Evolutionary conservation across 2,113 vertebrate genomes (phyloP).

Genomic region (Oryzias melastigma): DNA sequence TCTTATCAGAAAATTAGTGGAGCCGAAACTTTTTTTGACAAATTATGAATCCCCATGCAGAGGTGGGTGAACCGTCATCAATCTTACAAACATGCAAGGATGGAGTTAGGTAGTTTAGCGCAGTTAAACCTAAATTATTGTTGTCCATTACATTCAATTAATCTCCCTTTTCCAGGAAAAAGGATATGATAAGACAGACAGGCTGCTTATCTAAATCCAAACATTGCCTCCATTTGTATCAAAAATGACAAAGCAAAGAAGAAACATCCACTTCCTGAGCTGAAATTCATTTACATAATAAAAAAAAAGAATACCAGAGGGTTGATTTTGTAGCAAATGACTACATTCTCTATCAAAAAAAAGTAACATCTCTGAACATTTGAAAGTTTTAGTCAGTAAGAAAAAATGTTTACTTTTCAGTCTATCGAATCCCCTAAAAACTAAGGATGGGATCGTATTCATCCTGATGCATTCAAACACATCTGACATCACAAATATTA

Average conservation of each 20-base stretch:
- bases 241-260: constrained; percentile 23
- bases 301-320: neutral
- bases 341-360: constrained; percentile 18
- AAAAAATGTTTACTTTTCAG: too few species aligned
- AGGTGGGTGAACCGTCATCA: constrained; percentile 52
- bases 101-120: constrained; percentile 35
- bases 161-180: constrained; percentile 57
- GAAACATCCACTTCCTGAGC: constrained; percentile 17
- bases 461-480: too few species aligned
- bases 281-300: constrained; percentile 24
- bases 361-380: too few species aligned
- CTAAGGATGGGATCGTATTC: too few species aligned
- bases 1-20: constrained; percentile 45
- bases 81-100: constrained; percentile 53
- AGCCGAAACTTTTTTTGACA: constrained; percentile 50
- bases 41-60: constrained; percentile 50
- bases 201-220: constrained; percentile 71
- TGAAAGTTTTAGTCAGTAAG: too few species aligned
- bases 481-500: too few species aligned
- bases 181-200: constrained; percentile 55
- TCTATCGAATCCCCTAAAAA: too few species aligned
- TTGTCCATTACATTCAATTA: constrained; percentile 52
- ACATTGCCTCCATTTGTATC: constrained; percentile 58
- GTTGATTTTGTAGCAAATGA: constrained; percentile 9
- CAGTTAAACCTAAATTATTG: constrained; percentile 54